Conservation (phyloP, 2,797 vertebrate genomes). For the Coccyzus lansbergi region DNA sequence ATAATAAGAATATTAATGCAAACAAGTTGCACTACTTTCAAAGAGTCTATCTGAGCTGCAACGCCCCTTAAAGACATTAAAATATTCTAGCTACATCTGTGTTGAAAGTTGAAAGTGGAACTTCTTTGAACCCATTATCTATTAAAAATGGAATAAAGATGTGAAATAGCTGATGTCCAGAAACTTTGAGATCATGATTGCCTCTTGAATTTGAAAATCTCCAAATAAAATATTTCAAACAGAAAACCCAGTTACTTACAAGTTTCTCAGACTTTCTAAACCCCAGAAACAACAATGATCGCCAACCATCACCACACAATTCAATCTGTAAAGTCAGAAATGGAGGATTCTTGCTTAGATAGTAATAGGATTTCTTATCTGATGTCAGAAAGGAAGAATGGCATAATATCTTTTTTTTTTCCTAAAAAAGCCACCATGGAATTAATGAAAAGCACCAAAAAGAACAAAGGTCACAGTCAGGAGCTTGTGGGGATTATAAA, state of each 20-base stretch:
- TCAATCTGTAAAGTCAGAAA: background rate
- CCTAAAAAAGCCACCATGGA: background rate
- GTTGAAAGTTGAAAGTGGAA: background rate
- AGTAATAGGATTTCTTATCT: background rate
- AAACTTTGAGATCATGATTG: background rate
- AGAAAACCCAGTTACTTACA: background rate
- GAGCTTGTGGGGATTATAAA: background rate
- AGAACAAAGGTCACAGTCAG: background rate
- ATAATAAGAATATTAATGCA: background rate
- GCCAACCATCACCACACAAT: background rate
- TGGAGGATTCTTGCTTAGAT: background rate
- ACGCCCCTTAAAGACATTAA: background rate
- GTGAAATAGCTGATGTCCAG: background rate
- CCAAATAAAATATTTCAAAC: background rate
- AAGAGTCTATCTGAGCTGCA: background rate
- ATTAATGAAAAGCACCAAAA: background rate
- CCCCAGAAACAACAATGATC: background rate
- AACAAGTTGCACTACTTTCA: background rate
- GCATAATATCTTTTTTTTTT: background rate
- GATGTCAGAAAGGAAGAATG: background rate
- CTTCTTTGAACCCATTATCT: constrained; percentile 18
- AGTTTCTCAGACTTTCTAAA: background rate
- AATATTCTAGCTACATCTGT: background rate
- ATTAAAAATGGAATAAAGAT: constrained; percentile 40
- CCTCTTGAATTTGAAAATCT: background rate